Base-by-base conservation (phyloP, 1,140 invertebrate species). In the Rhizoglyphus robini region DNA sequence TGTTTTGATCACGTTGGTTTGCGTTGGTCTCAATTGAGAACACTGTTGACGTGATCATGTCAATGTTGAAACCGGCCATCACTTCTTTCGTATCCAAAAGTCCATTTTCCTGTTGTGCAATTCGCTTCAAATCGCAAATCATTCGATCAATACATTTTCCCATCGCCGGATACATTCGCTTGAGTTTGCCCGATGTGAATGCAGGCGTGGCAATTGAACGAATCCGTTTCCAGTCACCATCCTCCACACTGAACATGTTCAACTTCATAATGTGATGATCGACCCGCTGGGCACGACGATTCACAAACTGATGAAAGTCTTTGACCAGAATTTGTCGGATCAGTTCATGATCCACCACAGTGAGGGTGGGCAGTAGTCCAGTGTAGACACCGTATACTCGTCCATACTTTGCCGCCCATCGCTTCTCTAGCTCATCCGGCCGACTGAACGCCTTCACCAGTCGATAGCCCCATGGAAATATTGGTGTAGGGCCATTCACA, bases 321-420 rank as follows among this genome's bases (percentile, higher is more conserved):
- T 63, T 63, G 49, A 63, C 54, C n/a, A 63, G 18, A 8, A 63
- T 54, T 27, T 63, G 13, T 30, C 64, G 65, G 51, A 63, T 63
- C 54, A 63, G 18, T 31, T 63, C 62, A 20, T 8, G 11, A 27
- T 63, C 62, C 5, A 20, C 13, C 5, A 63, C 27, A 27, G 31
- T 63, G 5, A 63, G 54, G 5, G 54, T 32, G 8, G 62, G 62
- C n/a, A 63, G 5, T 11, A 20, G n/a, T n/a, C 62, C 62, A 65
- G 23, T 63, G 62, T 63, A 63, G 47, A 63, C 47, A 25, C 51
- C 62, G 29, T 27, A 61, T 5, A 63, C 62, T 25, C 30, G n/a
- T 5, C 62, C 62, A 30, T 63, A 63, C 29, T 27, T 25, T 8
- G 23, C 23, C 15, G 23, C 31, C 51, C 34, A 48, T 20, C n/a